Evolutionary conservation across 2,888 invertebrate genomes (phyloP).

Genomic region (Drosophila colorata): DNA sequence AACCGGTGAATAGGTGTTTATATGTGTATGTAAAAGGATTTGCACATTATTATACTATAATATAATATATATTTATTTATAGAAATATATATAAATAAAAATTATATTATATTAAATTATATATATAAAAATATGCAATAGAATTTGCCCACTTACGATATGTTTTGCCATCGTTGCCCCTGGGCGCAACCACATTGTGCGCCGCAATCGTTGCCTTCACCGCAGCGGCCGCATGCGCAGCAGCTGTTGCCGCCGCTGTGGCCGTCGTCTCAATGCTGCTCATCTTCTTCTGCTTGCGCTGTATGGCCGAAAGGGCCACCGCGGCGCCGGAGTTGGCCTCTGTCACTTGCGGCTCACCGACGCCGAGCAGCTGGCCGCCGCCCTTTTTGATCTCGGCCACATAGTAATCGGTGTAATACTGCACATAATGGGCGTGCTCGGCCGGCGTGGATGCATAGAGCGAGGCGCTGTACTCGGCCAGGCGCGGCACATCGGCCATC

Average conservation of each 20-base stretch:
- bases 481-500: slow-evolving; percentile 89
- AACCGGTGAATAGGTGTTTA: too few species aligned
- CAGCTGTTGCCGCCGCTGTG: slow-evolving; percentile 82
- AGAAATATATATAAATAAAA: too few species aligned
- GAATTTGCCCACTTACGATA: slow-evolving; percentile 76
- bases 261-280: slow-evolving; percentile 83
- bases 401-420: slow-evolving; percentile 91
- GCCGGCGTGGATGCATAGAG: slow-evolving; percentile 90
- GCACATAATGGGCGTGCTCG: slow-evolving; percentile 90
- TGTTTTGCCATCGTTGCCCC: slow-evolving; percentile 84
- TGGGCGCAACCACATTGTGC: slow-evolving; percentile 72
- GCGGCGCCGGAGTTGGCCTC: slow-evolving; percentile 94
- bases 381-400: slow-evolving; percentile 85
- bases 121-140: too few species aligned
- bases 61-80: too few species aligned
- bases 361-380: slow-evolving; percentile 71
- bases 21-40: background rate
- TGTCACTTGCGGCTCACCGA: slow-evolving; percentile 66
- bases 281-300: slow-evolving; percentile 85
- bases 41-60: too few species aligned
- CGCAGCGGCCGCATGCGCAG: slow-evolving; percentile 80
- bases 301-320: slow-evolving; percentile 94
- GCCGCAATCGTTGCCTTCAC: slow-evolving; percentile 83
- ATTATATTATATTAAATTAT: too few species aligned
- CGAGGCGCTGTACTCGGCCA: slow-evolving; percentile 91